A percentile compares a stretch with the other conserved stretches of the same genome.
Conservation (phyloP, 2,113 vertebrate genomes). For the Gnathonemus longibarbis region DNA sequence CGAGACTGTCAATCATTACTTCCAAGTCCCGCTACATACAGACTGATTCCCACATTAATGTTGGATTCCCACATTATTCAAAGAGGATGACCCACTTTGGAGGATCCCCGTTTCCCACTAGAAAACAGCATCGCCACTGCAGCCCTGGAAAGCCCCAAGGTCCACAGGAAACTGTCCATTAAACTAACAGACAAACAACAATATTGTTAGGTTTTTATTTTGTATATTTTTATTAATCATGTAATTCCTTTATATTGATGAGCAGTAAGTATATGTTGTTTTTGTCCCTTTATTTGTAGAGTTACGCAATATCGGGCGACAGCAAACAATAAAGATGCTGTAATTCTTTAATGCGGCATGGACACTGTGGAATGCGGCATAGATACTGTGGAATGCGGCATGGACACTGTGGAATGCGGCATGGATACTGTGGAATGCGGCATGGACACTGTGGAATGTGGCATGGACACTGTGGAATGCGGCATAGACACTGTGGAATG, state of each 20-base stretch:
- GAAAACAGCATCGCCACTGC: constrained; percentile 16
- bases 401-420: no score
- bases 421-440: no score
- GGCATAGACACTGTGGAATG: no score
- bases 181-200: neutral
- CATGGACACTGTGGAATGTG: no score
- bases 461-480: neutral
- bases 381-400: neutral
- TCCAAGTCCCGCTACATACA: neutral
- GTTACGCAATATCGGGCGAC: neutral
- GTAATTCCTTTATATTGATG: no score
- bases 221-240: neutral
- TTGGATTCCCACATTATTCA: neutral
- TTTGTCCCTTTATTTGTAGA: neutral
- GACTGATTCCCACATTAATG: neutral
- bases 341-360: neutral
- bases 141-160: neutral
- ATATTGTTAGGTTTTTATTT: neutral
- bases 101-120: constrained; percentile 23
- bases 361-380: neutral
- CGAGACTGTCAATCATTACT: neutral
- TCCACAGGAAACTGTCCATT: neutral
- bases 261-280: no score
- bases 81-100: constrained; percentile 25
- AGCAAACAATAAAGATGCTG: neutral